These are phyloP conservation scores for Patiria pectinifera DNA, from an alignment of 53 echinoderm and acorn worm genomes.

Conservation along the genomic window DNA sequence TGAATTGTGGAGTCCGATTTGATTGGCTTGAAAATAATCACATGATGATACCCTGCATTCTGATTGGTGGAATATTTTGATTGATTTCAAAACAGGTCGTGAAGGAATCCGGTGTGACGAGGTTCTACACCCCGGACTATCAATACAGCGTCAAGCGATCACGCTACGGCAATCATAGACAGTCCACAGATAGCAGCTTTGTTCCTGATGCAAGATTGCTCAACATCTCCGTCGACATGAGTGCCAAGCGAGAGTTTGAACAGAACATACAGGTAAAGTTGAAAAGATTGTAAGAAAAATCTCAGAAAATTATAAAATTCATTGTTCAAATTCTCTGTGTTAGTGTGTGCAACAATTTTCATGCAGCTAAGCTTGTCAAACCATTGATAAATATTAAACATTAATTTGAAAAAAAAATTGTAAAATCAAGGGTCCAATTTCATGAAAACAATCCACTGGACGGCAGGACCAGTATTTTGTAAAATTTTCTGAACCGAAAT, in stretches of 20 bases:
- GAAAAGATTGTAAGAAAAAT: not conserved
- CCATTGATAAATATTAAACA: too few species aligned
- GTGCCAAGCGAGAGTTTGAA: constrained; percentile 87
- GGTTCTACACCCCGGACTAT: constrained; percentile 91
- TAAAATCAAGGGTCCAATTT: too few species aligned
- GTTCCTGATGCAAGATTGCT: constrained; percentile 82
- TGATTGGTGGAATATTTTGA: not conserved
- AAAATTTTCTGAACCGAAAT: too few species aligned
- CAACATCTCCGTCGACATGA: constrained; percentile 78
- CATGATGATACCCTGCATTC: not conserved
- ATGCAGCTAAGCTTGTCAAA: too few species aligned
- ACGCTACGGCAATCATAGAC: constrained; percentile 86
- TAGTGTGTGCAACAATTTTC: too few species aligned
- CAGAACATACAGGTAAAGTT: constrained; percentile 74
- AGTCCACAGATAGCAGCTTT: constrained; percentile 72
- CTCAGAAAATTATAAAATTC: not conserved
- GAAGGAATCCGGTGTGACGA: constrained; percentile 69
- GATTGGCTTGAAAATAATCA: not conserved
- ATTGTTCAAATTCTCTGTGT: too few species aligned
- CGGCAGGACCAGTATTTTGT: too few species aligned
- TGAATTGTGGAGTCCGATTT: not conserved
- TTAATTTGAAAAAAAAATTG: too few species aligned
- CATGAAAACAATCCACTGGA: too few species aligned
- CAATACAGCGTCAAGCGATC: constrained; percentile 82
- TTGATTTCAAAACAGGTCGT: constrained; percentile 71